phyloP scores from a whole-genome alignment of 2,797 vertebrate genomes.

The Cryptoprocta ferox region DNA sequence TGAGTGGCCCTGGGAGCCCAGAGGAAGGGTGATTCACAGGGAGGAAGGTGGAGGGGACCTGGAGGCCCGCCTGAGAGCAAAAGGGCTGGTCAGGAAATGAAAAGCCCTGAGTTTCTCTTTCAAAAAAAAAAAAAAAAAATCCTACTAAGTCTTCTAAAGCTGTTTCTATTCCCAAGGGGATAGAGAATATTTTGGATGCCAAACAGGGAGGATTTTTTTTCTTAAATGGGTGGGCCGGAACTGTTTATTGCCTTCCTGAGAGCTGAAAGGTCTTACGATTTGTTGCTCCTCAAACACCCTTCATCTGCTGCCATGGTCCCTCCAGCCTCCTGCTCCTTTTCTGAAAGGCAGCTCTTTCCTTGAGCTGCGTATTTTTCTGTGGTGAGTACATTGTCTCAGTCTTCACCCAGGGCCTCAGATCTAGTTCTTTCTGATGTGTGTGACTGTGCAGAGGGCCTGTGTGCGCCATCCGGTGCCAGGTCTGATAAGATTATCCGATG shows the following conservation, averaged over 20 bases:
- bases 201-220: background rate
- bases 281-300: background rate
- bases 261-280: background rate
- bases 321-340: background rate
- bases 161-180: conserved; percentile 33
- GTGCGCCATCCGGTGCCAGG: background rate
- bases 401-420: background rate
- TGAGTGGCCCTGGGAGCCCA: background rate
- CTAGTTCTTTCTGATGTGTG: background rate
- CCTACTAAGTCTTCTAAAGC: conserved; percentile 32
- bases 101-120: conserved; percentile 29
- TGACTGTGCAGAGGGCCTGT: background rate
- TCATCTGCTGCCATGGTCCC: background rate
- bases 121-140: background rate
- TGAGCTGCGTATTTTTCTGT: background rate
- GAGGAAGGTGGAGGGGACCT: background rate
- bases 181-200: conserved; percentile 5
- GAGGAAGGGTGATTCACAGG: conserved; percentile 49
- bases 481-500: conserved; percentile 31
- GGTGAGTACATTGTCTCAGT: background rate
- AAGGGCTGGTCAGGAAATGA: background rate
- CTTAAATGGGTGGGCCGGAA: background rate
- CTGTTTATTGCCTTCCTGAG: background rate
- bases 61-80: background rate
- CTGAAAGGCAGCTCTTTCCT: background rate